A percentile compares a stretch with the other conserved stretches of the same genome.
Evolutionary conservation across 2,797 vertebrate genomes (phyloP).

Genomic region (Buceros bicornis): DNA sequence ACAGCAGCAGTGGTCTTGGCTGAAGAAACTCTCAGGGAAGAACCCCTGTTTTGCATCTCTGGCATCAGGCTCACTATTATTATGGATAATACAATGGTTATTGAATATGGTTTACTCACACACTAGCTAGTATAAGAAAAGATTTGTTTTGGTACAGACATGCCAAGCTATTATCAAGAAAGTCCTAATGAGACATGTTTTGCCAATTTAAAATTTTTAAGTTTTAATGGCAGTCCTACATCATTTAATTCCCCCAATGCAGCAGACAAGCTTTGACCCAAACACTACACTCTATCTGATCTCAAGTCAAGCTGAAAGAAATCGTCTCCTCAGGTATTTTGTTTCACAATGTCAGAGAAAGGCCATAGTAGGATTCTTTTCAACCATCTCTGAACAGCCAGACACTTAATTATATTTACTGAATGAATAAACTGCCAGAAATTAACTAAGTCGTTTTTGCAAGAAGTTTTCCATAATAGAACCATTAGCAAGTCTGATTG

Average conservation of each 20-base stretch:
- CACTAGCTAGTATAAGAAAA: background rate
- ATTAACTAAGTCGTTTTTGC: conserved; percentile 12
- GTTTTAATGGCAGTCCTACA: background rate
- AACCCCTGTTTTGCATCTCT: background rate
- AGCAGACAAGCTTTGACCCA: background rate
- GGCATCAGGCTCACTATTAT: background rate
- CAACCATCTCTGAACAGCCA: background rate
- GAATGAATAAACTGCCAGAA: conserved; percentile 22
- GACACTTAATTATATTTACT: background rate
- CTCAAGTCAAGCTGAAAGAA: background rate
- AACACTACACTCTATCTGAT: background rate
- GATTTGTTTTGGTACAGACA: background rate
- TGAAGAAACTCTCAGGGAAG: background rate
- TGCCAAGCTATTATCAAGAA: background rate
- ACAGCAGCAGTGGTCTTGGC: background rate
- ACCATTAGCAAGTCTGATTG: background rate
- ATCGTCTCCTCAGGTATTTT: background rate
- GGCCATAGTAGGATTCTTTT: background rate
- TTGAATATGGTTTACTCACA: background rate
- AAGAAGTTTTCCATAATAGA: conserved; percentile 10
- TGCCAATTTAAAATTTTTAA: background rate
- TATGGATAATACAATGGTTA: background rate
- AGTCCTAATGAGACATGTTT: background rate
- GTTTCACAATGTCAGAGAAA: background rate
- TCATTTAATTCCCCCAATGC: background rate